Conservation (phyloP, 1,140 invertebrate genomes). For the Drosophila dunni region DNA sequence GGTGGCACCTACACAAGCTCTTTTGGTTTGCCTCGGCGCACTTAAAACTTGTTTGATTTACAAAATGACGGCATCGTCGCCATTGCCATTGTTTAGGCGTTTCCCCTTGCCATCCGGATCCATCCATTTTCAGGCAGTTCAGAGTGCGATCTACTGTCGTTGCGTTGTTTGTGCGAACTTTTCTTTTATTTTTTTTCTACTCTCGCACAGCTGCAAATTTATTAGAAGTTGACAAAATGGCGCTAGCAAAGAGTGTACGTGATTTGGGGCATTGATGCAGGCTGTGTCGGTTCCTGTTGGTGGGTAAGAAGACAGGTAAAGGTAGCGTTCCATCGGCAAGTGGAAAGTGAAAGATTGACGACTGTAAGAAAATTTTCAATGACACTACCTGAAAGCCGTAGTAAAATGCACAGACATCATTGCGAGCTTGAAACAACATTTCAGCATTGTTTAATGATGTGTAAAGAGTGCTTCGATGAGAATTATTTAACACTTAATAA, state of each 20-base stretch:
- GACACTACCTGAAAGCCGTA: background rate
- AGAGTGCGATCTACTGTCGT: conserved; percentile 49
- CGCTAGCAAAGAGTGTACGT: conserved; percentile 32
- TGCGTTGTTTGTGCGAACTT: conserved; percentile 27
- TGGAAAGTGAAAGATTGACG: conserved; percentile 32
- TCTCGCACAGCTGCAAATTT: conserved; percentile 40
- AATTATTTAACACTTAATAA: background rate
- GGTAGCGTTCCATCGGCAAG: background rate
- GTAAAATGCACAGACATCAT: background rate
- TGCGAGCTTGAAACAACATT: conserved; percentile 8
- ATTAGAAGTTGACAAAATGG: conserved; percentile 60
- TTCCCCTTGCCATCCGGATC: conserved; percentile 1
- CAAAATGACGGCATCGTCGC: conserved; percentile 55
- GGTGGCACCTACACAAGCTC: conserved; percentile 34
- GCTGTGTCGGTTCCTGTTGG: too few relatives aligned
- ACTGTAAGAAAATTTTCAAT: conserved; percentile 2
- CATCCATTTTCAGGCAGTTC: conserved; percentile 15
- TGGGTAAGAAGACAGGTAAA: background rate
- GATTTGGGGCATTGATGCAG: conserved; percentile 36
- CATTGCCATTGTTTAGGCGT: conserved; percentile 43
- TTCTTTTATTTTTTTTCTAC: conserved; percentile 7
- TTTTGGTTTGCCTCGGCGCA: conserved; percentile 42
- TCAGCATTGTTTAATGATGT: conserved; percentile 10
- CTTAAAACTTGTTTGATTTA: conserved; percentile 61
- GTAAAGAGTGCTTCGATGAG: background rate